phyloP scores from a whole-genome alignment of 2,888 invertebrate genomes.

The Antheraea yamamai region DNA sequence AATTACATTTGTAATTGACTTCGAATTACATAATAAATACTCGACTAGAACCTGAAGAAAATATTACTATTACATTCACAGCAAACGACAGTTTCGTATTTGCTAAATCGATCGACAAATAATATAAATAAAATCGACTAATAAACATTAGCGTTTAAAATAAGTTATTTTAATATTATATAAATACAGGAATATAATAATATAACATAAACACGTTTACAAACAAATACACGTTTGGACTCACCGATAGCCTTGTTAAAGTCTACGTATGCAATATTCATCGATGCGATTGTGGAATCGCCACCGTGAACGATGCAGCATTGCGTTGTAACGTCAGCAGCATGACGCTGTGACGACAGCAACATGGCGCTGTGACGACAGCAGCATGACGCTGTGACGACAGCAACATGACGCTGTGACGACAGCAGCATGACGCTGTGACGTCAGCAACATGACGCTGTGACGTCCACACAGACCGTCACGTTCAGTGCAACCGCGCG shows the following conservation, averaged over 20 bases:
- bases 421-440: too few relatives aligned
- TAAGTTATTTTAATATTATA: not conserved
- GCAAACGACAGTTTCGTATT: not conserved
- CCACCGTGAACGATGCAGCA: slow-evolving; percentile 21
- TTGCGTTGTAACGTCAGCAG: too few relatives aligned
- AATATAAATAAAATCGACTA: too few relatives aligned
- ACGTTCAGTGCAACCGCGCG: slow-evolving; percentile 71
- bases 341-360: too few relatives aligned
- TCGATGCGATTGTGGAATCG: slow-evolving; percentile 34
- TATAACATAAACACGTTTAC: not conserved
- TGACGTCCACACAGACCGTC: slow-evolving; percentile 49
- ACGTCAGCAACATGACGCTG: slow-evolving; percentile 25
- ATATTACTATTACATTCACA: not conserved
- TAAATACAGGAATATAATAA: not conserved
- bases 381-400: too few relatives aligned
- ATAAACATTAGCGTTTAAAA: not conserved
- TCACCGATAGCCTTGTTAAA: slow-evolving; percentile 42
- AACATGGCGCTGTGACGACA: too few relatives aligned
- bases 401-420: too few relatives aligned
- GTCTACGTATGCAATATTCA: slow-evolving; percentile 28
- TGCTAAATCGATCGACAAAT: not conserved
- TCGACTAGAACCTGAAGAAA: not conserved
- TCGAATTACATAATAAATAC: not conserved
- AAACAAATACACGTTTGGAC: slow-evolving; percentile 37
- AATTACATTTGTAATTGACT: not conserved